Evolutionary conservation across 2,113 vertebrate genomes (phyloP), one percentile per base, ranked within the genome.

Genomic region (Lampris incognitus): DNA sequence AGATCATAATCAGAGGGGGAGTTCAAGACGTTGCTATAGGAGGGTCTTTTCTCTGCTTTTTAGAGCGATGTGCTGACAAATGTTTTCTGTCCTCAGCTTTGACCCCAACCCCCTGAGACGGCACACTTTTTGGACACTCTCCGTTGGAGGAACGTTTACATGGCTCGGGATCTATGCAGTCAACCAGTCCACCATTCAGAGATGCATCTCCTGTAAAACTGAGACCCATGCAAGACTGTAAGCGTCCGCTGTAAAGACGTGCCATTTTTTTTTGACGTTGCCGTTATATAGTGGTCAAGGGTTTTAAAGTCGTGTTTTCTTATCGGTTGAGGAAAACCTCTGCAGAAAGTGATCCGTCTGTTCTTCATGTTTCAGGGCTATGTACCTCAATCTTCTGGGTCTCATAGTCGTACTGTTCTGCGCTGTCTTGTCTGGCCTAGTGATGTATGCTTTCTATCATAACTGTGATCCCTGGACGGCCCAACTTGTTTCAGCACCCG

Each of bases 141-240:
- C 88, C 37, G 59, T 97, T 4, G 96, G 96, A 38, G 96, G 96
- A 72, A 95, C 95, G 0, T 97, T 97, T 75, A 97, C 96, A 0
- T 97, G 96, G 96, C 83, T 97, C 0, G 96, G 96, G 2, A 78
- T 97, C 73, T 97, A 97, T 37, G 95, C 94, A 61, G 95, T 96
- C 24, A 97, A 96, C 75, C 95, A 97, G 73, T 96, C 94, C 2
- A 96, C 95, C 0, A 95, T 97, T 80, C 96, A 97, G 87, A 90
- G 94, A 65, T 96, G 95, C 48, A 96, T 97, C 73, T 96, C 95
- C 9, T 96, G 95, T 90, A 96, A 93, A 84, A 94, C 94, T 0
- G 94, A 96, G 89, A 93, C 85, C 48, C 95, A 96, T 0, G 96
- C 94, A 36, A 95, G 95, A 71, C 64, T 95, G 96, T 96, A 86